Evolutionary conservation across 2,113 vertebrate genomes (phyloP), one percentile per base, ranked within the genome.

Genomic region (Butastur rufipennis): DNA sequence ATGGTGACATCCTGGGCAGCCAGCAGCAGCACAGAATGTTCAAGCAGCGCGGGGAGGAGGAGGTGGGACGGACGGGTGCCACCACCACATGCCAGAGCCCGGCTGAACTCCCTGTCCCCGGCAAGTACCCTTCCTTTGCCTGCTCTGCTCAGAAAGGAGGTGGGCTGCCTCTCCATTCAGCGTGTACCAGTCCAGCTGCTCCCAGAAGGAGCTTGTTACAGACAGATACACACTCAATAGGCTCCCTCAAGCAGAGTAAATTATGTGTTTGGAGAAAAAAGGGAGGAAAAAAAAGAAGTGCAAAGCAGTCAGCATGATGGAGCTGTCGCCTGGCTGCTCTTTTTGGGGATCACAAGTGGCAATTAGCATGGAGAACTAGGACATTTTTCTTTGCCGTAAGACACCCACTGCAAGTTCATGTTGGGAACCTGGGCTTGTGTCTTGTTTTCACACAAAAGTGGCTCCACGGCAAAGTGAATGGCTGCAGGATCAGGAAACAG

Each of bases 11-110:
- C 81, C 70, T 0, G 0, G 70, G 86, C 81, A 85, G 72, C 36
- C 74, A 68, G 83, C 86, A 96, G 86, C 40, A 9, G 91, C 89
- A 85, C 94, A 94, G 73, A 95, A 89, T 85, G 94, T 97, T 92
- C 94, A 89, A 52, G 86, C 80, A 81, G 73, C 0, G 3, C 42
- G 63, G 42, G 36, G 82, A 86, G 73, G 34, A 91, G 91, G 71
- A 89, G 52, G 50, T 86, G 81, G 91, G 82, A 74, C 0, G 2
- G 70, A 43, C 1, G 29, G 62, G 73, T 94, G 93, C 58, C 43
- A 72, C 56, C 52, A 63, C 63, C 2, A 0, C 32, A n/a, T 4
- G 5, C 84, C 90, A 86, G 66, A 66, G 74, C 73, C 70, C 3
- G 0, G 47, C 66, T 81, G 62, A 80, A 53, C 68, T 71, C 66